Conservation (phyloP, 1,140 invertebrate genomes). For the Thaumatotibia leucotreta region DNA sequence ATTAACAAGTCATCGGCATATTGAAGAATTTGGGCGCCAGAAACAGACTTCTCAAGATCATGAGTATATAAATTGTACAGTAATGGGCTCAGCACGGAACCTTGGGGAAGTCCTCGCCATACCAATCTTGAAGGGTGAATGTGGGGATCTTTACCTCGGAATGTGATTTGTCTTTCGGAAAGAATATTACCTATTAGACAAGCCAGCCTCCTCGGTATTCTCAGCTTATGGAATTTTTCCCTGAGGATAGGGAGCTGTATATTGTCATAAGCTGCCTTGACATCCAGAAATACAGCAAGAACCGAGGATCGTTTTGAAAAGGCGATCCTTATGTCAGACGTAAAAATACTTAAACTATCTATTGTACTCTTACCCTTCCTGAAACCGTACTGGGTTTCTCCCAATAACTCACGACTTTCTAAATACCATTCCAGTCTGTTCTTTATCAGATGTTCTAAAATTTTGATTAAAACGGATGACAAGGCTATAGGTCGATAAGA, state of each 20-base stretch:
- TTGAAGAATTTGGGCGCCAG: background rate
- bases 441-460: slow-evolving; percentile 13
- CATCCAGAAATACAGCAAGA: background rate
- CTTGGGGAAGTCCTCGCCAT: background rate
- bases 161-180: background rate
- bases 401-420: background rate
- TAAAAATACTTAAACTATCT: slow-evolving; percentile 1
- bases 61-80: too few relatives aligned
- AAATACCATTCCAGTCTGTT: background rate
- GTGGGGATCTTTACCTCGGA: background rate
- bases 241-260: background rate
- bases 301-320: background rate
- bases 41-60: background rate
- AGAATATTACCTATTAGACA: background rate
- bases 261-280: background rate
- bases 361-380: slow-evolving; percentile 14
- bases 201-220: background rate
- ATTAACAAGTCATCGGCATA: background rate
- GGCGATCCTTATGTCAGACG: background rate
- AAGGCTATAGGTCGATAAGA: slow-evolving; percentile 13
- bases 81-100: background rate
- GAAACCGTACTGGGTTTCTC: background rate
- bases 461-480: background rate
- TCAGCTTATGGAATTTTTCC: background rate
- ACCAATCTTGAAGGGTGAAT: background rate